A percentile compares a stretch with the other conserved stretches of the same genome.
phyloP scores from a whole-genome alignment of 2,797 vertebrate genomes.

The Molossus molossus region DNA sequence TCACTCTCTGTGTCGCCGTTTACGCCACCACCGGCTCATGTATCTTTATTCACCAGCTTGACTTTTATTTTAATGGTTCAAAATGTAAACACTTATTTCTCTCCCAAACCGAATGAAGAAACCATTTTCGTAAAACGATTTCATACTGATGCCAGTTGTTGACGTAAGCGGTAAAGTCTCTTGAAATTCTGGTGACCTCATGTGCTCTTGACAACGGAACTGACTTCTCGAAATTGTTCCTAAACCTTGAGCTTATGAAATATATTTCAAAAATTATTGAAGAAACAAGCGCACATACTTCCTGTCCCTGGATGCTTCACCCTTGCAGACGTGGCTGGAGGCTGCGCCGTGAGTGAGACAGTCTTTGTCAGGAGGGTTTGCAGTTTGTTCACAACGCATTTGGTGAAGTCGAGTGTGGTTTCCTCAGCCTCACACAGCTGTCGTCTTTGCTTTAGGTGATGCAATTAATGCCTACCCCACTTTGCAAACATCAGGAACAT shows the following conservation, averaged over 20 bases:
- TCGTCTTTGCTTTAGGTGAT: constrained; percentile 51
- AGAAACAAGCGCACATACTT: not conserved
- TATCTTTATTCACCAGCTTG: not conserved
- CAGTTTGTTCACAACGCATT: constrained; percentile 7
- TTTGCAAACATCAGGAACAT: not conserved
- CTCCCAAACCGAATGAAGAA: constrained; percentile 5
- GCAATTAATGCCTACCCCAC: not conserved
- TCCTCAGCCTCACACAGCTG: not conserved
- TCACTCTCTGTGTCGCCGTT: not conserved
- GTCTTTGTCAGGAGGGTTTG: not conserved
- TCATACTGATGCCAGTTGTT: constrained; percentile 10
- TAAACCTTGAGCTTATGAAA: not conserved
- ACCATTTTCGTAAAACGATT: constrained; percentile 6
- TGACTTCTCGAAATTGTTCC: not conserved
- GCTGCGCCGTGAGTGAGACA: not conserved
- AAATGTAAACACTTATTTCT: not conserved
- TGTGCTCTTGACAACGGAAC: constrained; percentile 8
- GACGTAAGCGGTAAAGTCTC: not conserved
- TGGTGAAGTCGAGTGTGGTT: constrained; percentile 8
- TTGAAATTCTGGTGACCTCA: constrained; percentile 60
- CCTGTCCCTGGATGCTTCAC: not conserved
- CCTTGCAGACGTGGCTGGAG: constrained; percentile 24
- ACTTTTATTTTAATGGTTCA: not conserved
- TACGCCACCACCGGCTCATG: not conserved
- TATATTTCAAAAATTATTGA: not conserved